Conservation (phyloP, 1,140 invertebrate species). For the Micrasema longulum region DNA sequence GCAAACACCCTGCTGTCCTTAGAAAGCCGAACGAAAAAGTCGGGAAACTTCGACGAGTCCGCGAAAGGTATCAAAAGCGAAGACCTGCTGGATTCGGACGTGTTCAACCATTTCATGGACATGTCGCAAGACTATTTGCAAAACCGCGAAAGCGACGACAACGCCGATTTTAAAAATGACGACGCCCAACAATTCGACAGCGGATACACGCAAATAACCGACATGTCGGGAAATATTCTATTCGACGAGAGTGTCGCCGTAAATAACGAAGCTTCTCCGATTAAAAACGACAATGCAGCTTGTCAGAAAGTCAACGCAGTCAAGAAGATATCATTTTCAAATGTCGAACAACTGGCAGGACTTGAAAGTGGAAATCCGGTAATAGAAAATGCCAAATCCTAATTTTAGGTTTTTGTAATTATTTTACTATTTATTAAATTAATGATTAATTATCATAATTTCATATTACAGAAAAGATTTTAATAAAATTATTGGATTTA, state of each 20-base stretch:
- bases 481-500: too few species aligned
- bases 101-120: slow-evolving; percentile 29
- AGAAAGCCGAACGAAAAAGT: background rate
- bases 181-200: slow-evolving; percentile 4
- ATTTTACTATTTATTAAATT: too few species aligned
- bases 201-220: slow-evolving; percentile 44
- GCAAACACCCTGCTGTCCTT: slow-evolving; percentile 39
- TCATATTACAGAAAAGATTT: too few species aligned
- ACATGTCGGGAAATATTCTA: slow-evolving; percentile 51
- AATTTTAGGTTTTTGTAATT: too few species aligned
- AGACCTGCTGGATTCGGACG: slow-evolving; percentile 2
- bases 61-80: slow-evolving; percentile 10
- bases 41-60: background rate
- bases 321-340: slow-evolving; percentile 48
- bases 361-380: slow-evolving; percentile 25
- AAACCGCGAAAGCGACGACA: slow-evolving; percentile 15
- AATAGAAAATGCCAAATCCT: background rate
- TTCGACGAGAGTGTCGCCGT: slow-evolving; percentile 43
- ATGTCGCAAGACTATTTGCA: slow-evolving; percentile 31
- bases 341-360: slow-evolving; percentile 51
- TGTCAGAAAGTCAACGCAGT: background rate
- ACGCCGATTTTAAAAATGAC: slow-evolving; percentile 11
- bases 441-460: too few species aligned
- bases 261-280: slow-evolving; percentile 28
- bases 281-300: slow-evolving; percentile 22